Percentiles rank a stretch among this genome's conserved stretches.
phyloP scores from a whole-genome alignment of 2,888 invertebrate species.

The Cantharis flavilabris region DNA sequence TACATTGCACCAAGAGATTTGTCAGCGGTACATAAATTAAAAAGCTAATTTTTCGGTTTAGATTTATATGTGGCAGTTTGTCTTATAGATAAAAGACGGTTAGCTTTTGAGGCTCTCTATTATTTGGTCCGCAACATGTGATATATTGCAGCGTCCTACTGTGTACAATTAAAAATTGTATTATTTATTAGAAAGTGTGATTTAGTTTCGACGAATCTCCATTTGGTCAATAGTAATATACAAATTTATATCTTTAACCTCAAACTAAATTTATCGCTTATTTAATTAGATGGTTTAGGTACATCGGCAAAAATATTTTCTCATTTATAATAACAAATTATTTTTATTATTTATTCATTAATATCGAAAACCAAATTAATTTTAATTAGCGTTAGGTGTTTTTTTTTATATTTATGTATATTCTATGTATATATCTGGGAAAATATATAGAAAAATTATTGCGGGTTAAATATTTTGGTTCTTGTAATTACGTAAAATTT shows the following conservation, averaged over 20 bases:
- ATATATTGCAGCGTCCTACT: constrained; percentile 41
- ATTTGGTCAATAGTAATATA: constrained; percentile 1
- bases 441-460: not conserved
- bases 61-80: constrained; percentile 41
- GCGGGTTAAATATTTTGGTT: not conserved
- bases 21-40: constrained; percentile 39
- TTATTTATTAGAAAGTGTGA: constrained; percentile 41
- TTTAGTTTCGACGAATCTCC: constrained; percentile 27
- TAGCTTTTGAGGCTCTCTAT: constrained; percentile 15
- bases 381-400: not conserved
- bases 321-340: constrained; percentile 1
- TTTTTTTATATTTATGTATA: not conserved
- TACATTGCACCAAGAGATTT: constrained; percentile 26
- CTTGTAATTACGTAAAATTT: not conserved
- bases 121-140: constrained; percentile 30
- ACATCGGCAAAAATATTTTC: not conserved
- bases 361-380: not conserved
- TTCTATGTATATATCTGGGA: not conserved
- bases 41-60: constrained; percentile 37
- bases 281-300: constrained; percentile 13
- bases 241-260: not conserved
- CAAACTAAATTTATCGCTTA: constrained; percentile 7
- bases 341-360: not conserved
- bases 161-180: constrained; percentile 41
- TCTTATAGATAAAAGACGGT: constrained; percentile 35